Evolutionary conservation across 2,797 vertebrate genomes (phyloP).

Genomic region (Emys orbicularis): DNA sequence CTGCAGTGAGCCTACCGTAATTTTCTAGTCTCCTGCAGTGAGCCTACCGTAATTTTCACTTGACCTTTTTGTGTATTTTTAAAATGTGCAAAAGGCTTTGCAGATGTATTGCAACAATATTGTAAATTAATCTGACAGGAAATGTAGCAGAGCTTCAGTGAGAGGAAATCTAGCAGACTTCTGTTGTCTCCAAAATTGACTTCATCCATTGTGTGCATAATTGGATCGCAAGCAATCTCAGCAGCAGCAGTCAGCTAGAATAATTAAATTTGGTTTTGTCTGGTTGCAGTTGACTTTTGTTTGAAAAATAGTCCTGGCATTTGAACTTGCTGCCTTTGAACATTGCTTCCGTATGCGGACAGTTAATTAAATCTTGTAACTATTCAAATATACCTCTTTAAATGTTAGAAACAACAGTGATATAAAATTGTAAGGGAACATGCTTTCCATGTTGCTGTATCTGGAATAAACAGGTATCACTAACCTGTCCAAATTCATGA

Average conservation of each 20-base stretch:
- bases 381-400: not conserved
- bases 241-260: not conserved
- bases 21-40: not conserved
- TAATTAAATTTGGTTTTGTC: not conserved
- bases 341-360: not conserved
- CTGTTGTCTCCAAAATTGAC: accelerated
- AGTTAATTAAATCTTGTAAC: not conserved
- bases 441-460: not conserved
- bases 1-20: accelerated
- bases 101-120: not conserved
- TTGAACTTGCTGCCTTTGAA: not conserved
- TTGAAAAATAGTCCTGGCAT: not conserved
- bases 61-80: accelerated
- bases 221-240: not conserved
- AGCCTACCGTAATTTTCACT: accelerated
- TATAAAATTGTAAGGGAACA: not conserved
- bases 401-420: not conserved
- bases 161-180: not conserved
- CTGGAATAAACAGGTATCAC: not conserved
- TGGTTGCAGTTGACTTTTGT: not conserved
- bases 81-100: not conserved
- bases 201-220: not conserved
- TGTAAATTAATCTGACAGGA: accelerated
- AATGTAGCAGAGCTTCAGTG: not conserved
- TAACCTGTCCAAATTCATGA: not conserved